Percentiles rank a stretch among this genome's conserved stretches.
phyloP scores from a whole-genome alignment of 2,797 vertebrate genomes.

The Semaprochilodus insignis region DNA sequence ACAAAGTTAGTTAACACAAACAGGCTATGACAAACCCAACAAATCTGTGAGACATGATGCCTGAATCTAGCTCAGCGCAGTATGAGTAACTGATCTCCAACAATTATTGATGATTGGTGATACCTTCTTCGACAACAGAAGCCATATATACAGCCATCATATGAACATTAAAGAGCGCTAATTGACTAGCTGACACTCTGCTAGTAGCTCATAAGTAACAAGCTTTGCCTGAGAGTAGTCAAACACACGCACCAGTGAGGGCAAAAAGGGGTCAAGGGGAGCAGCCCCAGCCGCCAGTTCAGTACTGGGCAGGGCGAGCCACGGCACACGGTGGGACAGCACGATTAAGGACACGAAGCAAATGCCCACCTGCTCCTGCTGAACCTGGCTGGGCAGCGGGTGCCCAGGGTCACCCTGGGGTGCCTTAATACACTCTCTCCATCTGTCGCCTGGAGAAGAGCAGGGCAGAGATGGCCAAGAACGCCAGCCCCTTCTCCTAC shows the following conservation, averaged over 20 bases:
- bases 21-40: too few relatives aligned
- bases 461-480: constrained; percentile 78
- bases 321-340: constrained; percentile 74
- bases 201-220: constrained; percentile 24
- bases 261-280: constrained; percentile 41
- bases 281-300: constrained; percentile 18
- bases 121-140: too few relatives aligned
- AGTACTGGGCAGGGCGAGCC: constrained; percentile 60
- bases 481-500: constrained; percentile 57
- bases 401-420: constrained; percentile 78
- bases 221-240: constrained; percentile 46
- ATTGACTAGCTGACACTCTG: not conserved
- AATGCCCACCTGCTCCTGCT: constrained; percentile 84
- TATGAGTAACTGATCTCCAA: too few relatives aligned
- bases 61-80: too few relatives aligned
- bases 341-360: constrained; percentile 82
- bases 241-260: constrained; percentile 35
- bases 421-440: constrained; percentile 82
- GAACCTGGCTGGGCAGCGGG: constrained; percentile 77
- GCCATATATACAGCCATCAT: too few relatives aligned
- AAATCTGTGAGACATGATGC: too few relatives aligned
- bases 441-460: constrained; percentile 83
- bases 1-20: too few relatives aligned
- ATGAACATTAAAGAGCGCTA: not conserved
- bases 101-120: too few relatives aligned